These are phyloP conservation scores for Cynaeus angustus DNA, from an alignment of 2,888 invertebrate genomes.

Conservation along the genomic window DNA sequence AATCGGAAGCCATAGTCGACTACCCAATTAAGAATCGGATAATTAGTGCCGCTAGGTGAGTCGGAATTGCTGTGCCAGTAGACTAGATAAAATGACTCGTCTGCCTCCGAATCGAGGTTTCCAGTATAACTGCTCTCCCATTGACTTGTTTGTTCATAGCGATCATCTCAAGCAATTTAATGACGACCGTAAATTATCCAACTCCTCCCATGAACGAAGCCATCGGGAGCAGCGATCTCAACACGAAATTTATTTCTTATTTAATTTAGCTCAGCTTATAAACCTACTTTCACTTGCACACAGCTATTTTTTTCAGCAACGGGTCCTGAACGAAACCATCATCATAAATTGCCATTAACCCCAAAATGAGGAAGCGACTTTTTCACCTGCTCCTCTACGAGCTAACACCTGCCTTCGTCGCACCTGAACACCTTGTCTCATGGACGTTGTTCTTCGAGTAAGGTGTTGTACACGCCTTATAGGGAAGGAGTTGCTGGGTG, in stretches of 20 bases:
- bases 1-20: slow-evolving; percentile 22
- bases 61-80: slow-evolving; percentile 51
- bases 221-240: slow-evolving; percentile 22
- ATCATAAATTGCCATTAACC: slow-evolving; percentile 30
- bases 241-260: slow-evolving; percentile 22
- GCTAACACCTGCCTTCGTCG: slow-evolving; percentile 28
- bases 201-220: slow-evolving; percentile 33
- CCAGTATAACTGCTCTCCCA: slow-evolving; percentile 53
- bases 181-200: slow-evolving; percentile 40
- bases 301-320: not conserved
- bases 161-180: slow-evolving; percentile 48
- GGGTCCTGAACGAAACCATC: not conserved
- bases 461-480: slow-evolving; percentile 29
- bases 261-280: slow-evolving; percentile 34
- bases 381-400: slow-evolving; percentile 28
- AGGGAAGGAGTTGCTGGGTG: slow-evolving; percentile 14
- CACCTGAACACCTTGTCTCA: slow-evolving; percentile 33
- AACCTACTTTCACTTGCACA: slow-evolving; percentile 41
- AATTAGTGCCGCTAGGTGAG: slow-evolving; percentile 53
- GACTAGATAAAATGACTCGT: slow-evolving; percentile 53
- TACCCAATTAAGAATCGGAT: slow-evolving; percentile 47
- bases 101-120: slow-evolving; percentile 51
- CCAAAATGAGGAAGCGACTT: slow-evolving; percentile 34
- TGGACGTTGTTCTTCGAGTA: slow-evolving; percentile 15
- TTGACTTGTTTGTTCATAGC: slow-evolving; percentile 51